Base-by-base conservation (phyloP, 2,113 vertebrate genomes). In the Apaloderma vittatum region DNA sequence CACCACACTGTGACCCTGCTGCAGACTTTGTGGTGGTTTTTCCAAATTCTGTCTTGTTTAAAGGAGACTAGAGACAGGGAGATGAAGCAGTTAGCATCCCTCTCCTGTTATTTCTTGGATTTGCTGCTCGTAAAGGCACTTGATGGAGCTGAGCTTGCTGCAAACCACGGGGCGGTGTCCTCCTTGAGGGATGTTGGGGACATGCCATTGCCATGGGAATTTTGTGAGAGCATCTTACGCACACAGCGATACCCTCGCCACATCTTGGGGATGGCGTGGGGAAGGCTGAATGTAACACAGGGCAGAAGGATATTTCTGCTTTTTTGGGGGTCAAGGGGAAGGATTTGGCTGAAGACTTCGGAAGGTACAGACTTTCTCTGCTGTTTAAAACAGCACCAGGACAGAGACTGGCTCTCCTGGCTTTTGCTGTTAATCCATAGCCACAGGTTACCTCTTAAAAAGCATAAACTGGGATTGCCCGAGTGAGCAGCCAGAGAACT, bases 121-220 rank as follows among this genome's bases (percentile, higher is more conserved):
- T 61, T 1, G 0, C 46, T 32, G 36, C 43, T 59, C 37, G 19
- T 32, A 10, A 63, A 40, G 58, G 57, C n/a, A 34, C 20, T 29
- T 5, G 9, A 14, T 0, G 1, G 68, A 87, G 70, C 40, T 13
- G 61, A 61, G 54, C 46, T 34, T 5, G n/a, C 24, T 23, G 40
- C 54, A 59, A 30, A 15, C 15, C 62, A 2, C 0, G 4, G 58
- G 63, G 36, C 45, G 65, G 37, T 3, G 72, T 45, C 34, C 55
- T 55, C 26, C 40, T 1, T 0, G 3, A 12, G 52, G 66, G 22
- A 5, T 5, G 6, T 0, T 0, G 1, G 22, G 40, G 57, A 12
- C 17, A 3, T 36, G n/a, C 24, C 59, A 17, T 43, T 65, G 49
- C 84, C 36, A 3, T 8, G 3, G 40, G 72, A n/a, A 59, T 59